Conservation (phyloP, 92 coral and sea anemone species). For the Desmophyllum pertusum region DNA sequence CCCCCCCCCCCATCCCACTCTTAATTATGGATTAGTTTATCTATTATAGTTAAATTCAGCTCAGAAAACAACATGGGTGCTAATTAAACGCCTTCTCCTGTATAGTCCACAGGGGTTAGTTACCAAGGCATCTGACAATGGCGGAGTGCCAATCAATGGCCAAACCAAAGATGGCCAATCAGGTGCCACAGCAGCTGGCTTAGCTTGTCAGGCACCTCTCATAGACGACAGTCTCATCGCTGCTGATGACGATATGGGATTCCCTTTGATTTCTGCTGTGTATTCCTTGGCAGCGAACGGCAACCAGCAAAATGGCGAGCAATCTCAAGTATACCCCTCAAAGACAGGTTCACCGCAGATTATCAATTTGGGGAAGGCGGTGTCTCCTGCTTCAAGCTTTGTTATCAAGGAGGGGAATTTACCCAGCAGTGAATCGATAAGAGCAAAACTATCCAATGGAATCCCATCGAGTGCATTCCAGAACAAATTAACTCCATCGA, state of each 20-base stretch:
- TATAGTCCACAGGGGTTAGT: background rate
- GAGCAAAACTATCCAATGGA: background rate
- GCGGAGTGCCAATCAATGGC: background rate
- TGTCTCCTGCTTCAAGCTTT: background rate
- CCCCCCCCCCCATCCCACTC: background rate
- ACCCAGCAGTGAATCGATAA: background rate
- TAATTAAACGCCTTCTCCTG: background rate
- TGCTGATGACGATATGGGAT: constrained; percentile 70
- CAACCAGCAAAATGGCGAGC: constrained; percentile 5
- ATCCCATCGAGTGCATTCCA: background rate
- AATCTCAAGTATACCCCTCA: constrained; percentile 6
- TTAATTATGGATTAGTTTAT: background rate
- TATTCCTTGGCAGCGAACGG: constrained; percentile 70
- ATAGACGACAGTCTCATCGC: constrained; percentile 75
- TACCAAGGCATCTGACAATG: background rate
- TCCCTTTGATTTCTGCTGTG: constrained; percentile 82
- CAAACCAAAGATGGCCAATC: background rate
- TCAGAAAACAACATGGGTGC: background rate
- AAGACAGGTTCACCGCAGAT: constrained; percentile 2
- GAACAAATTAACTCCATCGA: background rate
- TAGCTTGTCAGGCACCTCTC: constrained; percentile 38
- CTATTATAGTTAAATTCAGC: background rate
- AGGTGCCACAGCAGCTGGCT: background rate
- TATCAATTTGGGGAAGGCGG: background rate
- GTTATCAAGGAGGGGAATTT: background rate